These are phyloP conservation scores for Temnothorax rugatulus DNA, from an alignment of 2,888 invertebrate species.

Conservation along the genomic window DNA sequence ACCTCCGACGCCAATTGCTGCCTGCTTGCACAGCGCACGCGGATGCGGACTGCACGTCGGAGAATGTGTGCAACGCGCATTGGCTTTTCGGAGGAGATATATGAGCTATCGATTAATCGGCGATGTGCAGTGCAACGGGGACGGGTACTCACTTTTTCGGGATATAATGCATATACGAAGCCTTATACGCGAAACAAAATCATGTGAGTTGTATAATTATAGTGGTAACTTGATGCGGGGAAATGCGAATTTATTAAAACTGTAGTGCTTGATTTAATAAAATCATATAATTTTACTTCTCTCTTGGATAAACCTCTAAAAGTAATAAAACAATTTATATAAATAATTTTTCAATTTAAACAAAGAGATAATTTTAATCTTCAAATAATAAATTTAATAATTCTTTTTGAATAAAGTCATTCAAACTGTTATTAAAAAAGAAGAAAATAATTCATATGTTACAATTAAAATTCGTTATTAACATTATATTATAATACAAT, in stretches of 20 bases:
- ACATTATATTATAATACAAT: background rate
- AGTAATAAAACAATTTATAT: background rate
- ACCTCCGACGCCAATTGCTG: slow-evolving; percentile 74
- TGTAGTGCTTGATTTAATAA: background rate
- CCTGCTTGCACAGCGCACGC: slow-evolving; percentile 60
- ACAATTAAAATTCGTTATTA: background rate
- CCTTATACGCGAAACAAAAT: background rate
- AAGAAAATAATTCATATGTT: background rate
- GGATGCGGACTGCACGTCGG: slow-evolving; percentile 28
- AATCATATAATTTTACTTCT: background rate
- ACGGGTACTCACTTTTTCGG: background rate
- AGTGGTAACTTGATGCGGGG: no score
- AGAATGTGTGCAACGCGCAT: slow-evolving; percentile 30
- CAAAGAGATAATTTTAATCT: background rate
- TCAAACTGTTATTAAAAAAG: background rate
- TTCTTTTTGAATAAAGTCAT: background rate
- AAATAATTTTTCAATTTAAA: background rate
- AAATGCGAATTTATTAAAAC: background rate
- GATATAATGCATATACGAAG: background rate
- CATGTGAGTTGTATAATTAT: background rate
- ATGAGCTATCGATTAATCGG: slow-evolving; percentile 36
- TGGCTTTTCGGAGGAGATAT: slow-evolving; percentile 35
- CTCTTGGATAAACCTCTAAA: background rate
- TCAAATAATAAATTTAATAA: slow-evolving; percentile 4
- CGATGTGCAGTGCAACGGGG: background rate